Percentiles rank a stretch among this genome's conserved stretches.
These are phyloP conservation scores for Himalopsyche kuldschensis DNA, from an alignment of 2,888 invertebrate species.

Conservation along the genomic window DNA sequence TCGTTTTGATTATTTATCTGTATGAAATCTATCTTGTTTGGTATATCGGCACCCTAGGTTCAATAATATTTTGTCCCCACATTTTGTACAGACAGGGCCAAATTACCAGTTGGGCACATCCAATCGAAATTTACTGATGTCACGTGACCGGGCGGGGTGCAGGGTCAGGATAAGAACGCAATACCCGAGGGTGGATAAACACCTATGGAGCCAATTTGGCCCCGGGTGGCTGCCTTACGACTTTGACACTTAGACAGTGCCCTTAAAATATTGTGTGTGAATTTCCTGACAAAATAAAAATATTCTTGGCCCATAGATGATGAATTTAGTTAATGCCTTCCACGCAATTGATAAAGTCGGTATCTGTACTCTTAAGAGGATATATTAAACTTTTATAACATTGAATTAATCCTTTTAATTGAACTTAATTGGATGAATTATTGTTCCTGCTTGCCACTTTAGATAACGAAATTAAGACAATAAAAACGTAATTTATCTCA, in stretches of 20 bases:
- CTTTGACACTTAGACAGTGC: neutral
- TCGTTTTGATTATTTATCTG: neutral
- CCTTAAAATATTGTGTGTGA: neutral
- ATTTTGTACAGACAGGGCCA: neutral
- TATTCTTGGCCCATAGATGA: neutral
- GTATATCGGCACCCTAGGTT: neutral
- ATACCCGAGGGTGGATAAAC: neutral
- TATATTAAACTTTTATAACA: neutral
- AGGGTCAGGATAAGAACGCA: neutral
- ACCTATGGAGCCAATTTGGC: conserved; percentile 1
- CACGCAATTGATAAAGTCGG: neutral
- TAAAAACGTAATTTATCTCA: neutral
- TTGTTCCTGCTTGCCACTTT: neutral
- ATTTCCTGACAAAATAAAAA: neutral
- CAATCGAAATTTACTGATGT: conserved; percentile 22
- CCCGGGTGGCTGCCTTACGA: neutral
- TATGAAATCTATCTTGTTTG: neutral
- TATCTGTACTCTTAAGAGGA: neutral
- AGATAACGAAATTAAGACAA: neutral
- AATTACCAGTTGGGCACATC: conserved; percentile 16
- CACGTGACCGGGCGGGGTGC: conserved; percentile 10
- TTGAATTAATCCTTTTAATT: neutral
- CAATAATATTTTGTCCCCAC: neutral
- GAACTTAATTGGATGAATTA: neutral
- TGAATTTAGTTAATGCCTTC: too few relatives aligned